Evolutionary conservation across 2,888 invertebrate species (phyloP).

Genomic region (Taphrorychus bicolor): DNA sequence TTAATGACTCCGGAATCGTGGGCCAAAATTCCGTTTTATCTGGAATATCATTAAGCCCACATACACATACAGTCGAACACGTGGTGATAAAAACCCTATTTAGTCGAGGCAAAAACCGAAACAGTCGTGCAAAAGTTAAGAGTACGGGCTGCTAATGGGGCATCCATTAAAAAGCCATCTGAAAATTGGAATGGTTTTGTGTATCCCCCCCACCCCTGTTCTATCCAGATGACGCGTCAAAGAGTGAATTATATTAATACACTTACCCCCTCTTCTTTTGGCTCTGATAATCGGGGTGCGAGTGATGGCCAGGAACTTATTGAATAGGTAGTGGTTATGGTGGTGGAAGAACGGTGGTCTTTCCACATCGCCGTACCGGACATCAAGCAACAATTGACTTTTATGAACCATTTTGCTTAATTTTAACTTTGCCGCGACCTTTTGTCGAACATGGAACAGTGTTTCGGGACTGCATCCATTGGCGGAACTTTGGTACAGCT

Average conservation of each 20-base stretch:
- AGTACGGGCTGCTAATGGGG: slow-evolving; percentile 28
- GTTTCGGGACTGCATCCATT: background rate
- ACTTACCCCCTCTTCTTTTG: background rate
- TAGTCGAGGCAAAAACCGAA: slow-evolving; percentile 34
- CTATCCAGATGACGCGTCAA: too few relatives aligned
- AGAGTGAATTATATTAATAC: background rate
- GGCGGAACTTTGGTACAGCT: background rate
- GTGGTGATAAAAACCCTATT: slow-evolving; percentile 37
- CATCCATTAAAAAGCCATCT: slow-evolving; percentile 35
- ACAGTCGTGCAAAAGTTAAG: slow-evolving; percentile 33
- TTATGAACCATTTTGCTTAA: background rate
- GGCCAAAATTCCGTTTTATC: slow-evolving; percentile 36
- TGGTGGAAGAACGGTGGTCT: background rate
- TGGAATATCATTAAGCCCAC: slow-evolving; percentile 36
- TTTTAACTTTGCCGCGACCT: slow-evolving; percentile 11
- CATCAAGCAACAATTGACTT: background rate
- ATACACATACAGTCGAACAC: slow-evolving; percentile 30
- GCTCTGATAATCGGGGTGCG: background rate
- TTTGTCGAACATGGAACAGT: slow-evolving; percentile 1
- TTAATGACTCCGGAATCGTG: slow-evolving; percentile 26
- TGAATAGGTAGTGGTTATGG: background rate
- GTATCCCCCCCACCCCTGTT: background rate
- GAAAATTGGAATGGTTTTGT: background rate
- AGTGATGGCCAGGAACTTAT: background rate
- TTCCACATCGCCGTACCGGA: background rate